Evolutionary conservation across 2,113 vertebrate genomes (phyloP).

Genomic region (Cheirogaleus medius): DNA sequence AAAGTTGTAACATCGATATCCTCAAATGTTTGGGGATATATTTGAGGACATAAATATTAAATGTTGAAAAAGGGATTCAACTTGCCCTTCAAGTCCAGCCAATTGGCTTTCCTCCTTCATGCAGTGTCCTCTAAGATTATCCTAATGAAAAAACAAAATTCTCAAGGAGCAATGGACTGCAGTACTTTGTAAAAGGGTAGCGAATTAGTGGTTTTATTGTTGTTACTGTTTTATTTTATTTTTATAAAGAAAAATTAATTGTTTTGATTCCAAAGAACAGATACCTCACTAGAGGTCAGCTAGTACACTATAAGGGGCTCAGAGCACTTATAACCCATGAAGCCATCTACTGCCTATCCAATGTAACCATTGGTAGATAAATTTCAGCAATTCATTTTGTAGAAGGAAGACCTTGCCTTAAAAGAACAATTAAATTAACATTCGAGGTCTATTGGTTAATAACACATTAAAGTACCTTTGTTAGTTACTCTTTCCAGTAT

Average conservation of each 20-base stretch:
- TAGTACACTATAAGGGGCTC: neutral
- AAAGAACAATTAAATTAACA: neutral
- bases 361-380: neutral
- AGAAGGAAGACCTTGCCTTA: neutral
- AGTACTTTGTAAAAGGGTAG: neutral
- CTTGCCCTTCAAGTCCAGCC: slow-evolving; percentile 67
- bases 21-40: slow-evolving; percentile 65
- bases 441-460: neutral
- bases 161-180: neutral
- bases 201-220: neutral
- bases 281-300: neutral
- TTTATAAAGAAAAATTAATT: neutral
- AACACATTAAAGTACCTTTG: neutral
- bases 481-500: slow-evolving; percentile 9
- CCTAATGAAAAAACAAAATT: neutral
- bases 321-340: neutral
- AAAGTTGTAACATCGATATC: slow-evolving; percentile 71
- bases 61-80: slow-evolving; percentile 64
- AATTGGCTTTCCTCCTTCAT: slow-evolving; percentile 62
- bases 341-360: neutral
- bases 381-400: neutral
- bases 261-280: neutral
- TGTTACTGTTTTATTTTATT: neutral
- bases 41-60: slow-evolving; percentile 74
- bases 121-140: slow-evolving; percentile 49